Percentiles rank a stretch among this genome's conserved stretches.
These are phyloP conservation scores for Meleagris gallopavo DNA, from an alignment of 2,113 vertebrate genomes.

Conservation along the genomic window DNA sequence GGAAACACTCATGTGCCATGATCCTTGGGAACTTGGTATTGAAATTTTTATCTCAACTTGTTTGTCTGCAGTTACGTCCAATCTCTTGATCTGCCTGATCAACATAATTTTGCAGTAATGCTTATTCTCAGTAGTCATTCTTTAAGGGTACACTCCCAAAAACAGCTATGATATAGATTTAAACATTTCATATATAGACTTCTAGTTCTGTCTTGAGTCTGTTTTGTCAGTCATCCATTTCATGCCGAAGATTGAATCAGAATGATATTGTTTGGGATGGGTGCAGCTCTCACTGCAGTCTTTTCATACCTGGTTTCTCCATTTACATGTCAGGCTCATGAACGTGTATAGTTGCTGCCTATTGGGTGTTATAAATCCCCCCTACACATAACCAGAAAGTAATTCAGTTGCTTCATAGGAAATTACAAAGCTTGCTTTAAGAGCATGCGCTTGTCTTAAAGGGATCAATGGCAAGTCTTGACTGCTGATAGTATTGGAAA, in stretches of 20 bases:
- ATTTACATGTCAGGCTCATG: background rate
- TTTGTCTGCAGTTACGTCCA: background rate
- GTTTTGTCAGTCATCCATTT: background rate
- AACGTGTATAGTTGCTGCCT: constrained; percentile 6
- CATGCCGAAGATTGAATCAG: background rate
- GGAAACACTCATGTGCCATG: background rate
- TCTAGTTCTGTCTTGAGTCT: background rate
- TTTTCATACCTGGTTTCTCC: constrained; percentile 8
- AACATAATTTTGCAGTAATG: background rate
- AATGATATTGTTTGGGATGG: background rate
- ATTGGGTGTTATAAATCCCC: background rate
- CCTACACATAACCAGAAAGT: background rate
- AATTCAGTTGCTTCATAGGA: background rate
- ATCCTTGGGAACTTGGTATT: background rate
- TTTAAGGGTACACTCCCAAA: background rate
- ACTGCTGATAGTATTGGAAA: constrained; percentile 27
- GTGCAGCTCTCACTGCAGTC: background rate
- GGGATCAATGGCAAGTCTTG: constrained; percentile 23
- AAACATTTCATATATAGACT: background rate
- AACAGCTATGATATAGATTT: background rate
- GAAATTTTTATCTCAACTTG: background rate
- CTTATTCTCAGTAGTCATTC: background rate
- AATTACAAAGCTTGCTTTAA: constrained; percentile 23
- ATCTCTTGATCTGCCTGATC: background rate
- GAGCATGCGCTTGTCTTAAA: constrained; percentile 4